A percentile compares a stretch with the other conserved stretches of the same genome.
These are phyloP conservation scores for Drepana arcuata DNA, from an alignment of 1,140 invertebrate genomes.

Conservation along the genomic window DNA sequence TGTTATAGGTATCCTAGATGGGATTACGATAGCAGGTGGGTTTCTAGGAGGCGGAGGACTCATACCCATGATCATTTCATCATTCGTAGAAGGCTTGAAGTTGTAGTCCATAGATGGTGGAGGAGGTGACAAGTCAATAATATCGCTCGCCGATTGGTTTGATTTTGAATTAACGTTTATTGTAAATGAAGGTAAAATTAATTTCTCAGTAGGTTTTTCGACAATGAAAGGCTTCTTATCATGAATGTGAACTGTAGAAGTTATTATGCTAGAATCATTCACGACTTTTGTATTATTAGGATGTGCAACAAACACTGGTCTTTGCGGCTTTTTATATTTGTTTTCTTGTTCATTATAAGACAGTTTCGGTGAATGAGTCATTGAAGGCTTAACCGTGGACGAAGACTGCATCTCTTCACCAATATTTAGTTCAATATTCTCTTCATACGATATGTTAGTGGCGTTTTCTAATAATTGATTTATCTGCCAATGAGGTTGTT, in stretches of 20 bases:
- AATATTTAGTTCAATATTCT: conserved; percentile 55
- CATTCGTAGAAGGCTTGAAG: conserved; percentile 49
- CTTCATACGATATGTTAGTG: conserved; percentile 55
- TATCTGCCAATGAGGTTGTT: conserved; percentile 65
- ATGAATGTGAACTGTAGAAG: conserved; percentile 56
- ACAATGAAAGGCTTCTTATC: conserved; percentile 60
- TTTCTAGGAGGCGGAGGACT: conserved; percentile 55
- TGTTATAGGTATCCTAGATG: conserved; percentile 30
- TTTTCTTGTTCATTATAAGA: conserved; percentile 8
- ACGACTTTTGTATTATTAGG: conserved; percentile 26
- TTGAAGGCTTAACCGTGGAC: conserved; percentile 11
- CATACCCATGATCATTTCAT: conserved; percentile 69
- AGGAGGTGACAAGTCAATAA: conserved; percentile 63
- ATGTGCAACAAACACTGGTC: conserved; percentile 26
- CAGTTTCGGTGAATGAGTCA: conserved; percentile 9
- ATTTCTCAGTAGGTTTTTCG: conserved; percentile 40
- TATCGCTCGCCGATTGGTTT: conserved; percentile 46
- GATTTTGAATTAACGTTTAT: conserved; percentile 24
- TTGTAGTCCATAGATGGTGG: conserved; percentile 56
- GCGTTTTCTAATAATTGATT: conserved; percentile 58
- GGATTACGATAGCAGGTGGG: conserved; percentile 24
- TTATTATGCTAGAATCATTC: conserved; percentile 64
- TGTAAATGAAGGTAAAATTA: conserved; percentile 41
- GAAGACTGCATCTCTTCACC: conserved; percentile 47
- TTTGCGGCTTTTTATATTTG: conserved; percentile 28